Percentiles rank a stretch among this genome's conserved stretches.
These are phyloP conservation scores for Psix sp. DNA, from an alignment of 1,140 invertebrate genomes.

Conservation along the genomic window DNA sequence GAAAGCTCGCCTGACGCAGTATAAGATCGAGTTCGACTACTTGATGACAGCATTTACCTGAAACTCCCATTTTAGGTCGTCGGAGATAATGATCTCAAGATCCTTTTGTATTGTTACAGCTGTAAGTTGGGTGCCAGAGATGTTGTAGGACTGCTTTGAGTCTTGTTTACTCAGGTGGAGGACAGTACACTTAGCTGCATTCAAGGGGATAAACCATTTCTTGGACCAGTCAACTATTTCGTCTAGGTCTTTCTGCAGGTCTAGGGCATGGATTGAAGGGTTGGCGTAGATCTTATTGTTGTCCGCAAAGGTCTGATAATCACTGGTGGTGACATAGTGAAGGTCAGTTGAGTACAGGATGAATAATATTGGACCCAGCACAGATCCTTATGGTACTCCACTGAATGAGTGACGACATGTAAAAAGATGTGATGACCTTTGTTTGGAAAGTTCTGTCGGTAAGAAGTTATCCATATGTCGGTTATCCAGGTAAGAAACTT, in stretches of 20 bases:
- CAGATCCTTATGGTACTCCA: not conserved
- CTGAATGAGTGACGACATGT: not conserved
- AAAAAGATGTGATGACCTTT: not conserved
- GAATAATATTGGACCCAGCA: not conserved
- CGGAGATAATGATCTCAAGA: not conserved
- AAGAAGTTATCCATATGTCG: not conserved
- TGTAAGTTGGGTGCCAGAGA: not conserved
- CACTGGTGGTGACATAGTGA: not conserved
- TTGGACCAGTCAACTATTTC: not conserved
- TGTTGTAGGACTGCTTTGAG: not conserved
- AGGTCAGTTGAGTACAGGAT: not conserved
- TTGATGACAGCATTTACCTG: not conserved
- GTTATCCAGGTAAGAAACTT: not conserved
- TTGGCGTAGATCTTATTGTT: not conserved
- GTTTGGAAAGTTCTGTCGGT: not conserved
- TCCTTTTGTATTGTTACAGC: not conserved
- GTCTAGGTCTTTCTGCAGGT: not conserved
- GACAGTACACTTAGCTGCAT: not conserved
- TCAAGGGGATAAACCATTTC: not conserved
- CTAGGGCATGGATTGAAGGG: not conserved
- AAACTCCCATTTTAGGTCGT: not conserved
- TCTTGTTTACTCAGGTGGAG: not conserved
- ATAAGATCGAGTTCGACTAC: not conserved
- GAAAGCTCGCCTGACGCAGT: too few species aligned
- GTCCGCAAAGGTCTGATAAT: not conserved